These are phyloP conservation scores for Cochlearius cochlearius DNA, from an alignment of 2,113 vertebrate genomes.

Conservation along the genomic window DNA sequence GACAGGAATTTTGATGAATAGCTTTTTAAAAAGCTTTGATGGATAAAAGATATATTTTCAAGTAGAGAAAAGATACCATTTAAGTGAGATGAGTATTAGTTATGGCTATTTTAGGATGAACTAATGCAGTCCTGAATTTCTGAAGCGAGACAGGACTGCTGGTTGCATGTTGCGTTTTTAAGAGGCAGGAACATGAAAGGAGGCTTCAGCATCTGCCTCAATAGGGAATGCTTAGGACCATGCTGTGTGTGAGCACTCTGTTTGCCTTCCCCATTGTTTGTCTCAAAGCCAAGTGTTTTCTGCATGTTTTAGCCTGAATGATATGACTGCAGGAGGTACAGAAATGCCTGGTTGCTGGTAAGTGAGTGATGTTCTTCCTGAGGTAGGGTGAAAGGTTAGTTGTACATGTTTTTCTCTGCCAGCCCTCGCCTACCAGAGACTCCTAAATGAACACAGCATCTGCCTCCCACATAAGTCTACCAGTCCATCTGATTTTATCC, in stretches of 20 bases:
- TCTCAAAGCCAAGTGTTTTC: neutral
- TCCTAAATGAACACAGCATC: neutral
- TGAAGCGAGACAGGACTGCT: neutral
- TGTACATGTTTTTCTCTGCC: neutral
- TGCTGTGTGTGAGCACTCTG: neutral
- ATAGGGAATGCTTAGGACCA: neutral
- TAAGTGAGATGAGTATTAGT: neutral
- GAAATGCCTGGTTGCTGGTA: neutral
- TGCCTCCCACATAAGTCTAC: neutral
- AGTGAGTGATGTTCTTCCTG: neutral
- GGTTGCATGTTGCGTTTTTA: conserved; percentile 1
- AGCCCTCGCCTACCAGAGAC: neutral
- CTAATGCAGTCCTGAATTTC: neutral
- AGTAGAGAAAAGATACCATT: conserved; percentile 15
- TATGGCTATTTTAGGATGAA: neutral
- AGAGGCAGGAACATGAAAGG: neutral
- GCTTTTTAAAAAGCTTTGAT: neutral
- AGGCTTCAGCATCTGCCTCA: neutral
- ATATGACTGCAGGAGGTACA: neutral
- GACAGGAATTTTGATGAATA: neutral
- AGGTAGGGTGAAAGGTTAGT: neutral
- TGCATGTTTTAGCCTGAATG: neutral
- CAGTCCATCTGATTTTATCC: neutral
- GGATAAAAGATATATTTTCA: neutral
- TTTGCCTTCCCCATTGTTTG: neutral